Percentiles rank a stretch among this genome's conserved stretches.
These are phyloP conservation scores for Bimastos eiseni DNA, from an alignment of 2,888 invertebrate genomes.

Conservation along the genomic window DNA sequence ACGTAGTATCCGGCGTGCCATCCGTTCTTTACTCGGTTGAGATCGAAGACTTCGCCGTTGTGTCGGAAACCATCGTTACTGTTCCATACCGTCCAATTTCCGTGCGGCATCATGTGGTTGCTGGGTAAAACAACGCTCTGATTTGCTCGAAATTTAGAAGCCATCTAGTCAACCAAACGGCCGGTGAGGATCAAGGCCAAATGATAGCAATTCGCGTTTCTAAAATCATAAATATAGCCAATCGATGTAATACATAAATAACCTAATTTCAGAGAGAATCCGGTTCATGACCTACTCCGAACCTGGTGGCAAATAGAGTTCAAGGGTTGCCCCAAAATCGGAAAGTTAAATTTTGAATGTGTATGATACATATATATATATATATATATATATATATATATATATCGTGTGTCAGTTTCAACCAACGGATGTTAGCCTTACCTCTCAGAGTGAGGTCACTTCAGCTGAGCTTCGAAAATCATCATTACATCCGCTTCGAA, in stretches of 20 bases:
- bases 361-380: too few species aligned
- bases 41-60: background rate
- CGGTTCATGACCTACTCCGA: too few species aligned
- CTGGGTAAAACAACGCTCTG: background rate
- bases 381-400: too few species aligned
- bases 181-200: background rate
- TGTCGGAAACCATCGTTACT: conserved; percentile 1
- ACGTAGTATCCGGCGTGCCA: conserved; percentile 56
- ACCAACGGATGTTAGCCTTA: too few species aligned
- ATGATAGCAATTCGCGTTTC: background rate
- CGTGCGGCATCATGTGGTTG: background rate
- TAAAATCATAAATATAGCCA: conserved; percentile 3
- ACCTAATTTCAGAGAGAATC: too few species aligned
- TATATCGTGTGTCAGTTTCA: too few species aligned
- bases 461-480: too few species aligned
- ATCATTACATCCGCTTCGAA: too few species aligned
- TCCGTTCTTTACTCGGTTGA: background rate
- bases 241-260: background rate
- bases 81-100: background rate
- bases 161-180: background rate
- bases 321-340: too few species aligned
- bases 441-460: too few species aligned
- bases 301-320: too few species aligned
- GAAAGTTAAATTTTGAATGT: too few species aligned
- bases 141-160: background rate